These are phyloP conservation scores for Caerostris darwini DNA, from an alignment of 1,140 invertebrate genomes.

Conservation along the genomic window DNA sequence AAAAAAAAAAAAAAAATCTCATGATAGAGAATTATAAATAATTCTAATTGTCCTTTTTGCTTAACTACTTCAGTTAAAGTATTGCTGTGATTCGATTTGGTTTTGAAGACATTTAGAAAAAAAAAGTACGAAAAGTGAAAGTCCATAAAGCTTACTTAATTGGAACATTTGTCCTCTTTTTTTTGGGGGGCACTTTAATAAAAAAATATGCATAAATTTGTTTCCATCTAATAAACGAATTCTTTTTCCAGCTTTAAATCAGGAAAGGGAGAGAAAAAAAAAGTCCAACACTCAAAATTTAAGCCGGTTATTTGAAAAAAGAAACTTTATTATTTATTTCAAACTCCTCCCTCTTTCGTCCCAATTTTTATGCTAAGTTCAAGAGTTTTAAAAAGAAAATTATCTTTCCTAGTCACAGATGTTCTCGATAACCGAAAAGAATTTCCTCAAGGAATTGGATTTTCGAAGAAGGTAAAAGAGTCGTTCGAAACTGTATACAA, in stretches of 20 bases:
- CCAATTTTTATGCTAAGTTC: not conserved
- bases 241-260: not conserved
- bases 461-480: not conserved
- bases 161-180: no score
- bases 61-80: no score
- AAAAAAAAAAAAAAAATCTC: no score
- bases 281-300: not conserved
- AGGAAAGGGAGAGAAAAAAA: not conserved
- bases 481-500: not conserved
- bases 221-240: not conserved
- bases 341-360: not conserved
- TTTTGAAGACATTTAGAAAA: no score
- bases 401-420: not conserved
- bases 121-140: no score
- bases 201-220: not conserved
- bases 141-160: no score
- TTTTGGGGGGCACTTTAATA: no score
- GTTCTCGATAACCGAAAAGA: slow-evolving; percentile 15
- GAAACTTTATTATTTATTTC: not conserved
- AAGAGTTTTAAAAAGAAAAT: not conserved
- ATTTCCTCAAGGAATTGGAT: not conserved
- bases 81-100: no score
- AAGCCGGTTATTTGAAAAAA: not conserved
- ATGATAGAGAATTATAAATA: no score
- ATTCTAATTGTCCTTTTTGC: no score